phyloP scores from a whole-genome alignment of 2,113 vertebrate species.

The Dipodomys spectabilis region DNA sequence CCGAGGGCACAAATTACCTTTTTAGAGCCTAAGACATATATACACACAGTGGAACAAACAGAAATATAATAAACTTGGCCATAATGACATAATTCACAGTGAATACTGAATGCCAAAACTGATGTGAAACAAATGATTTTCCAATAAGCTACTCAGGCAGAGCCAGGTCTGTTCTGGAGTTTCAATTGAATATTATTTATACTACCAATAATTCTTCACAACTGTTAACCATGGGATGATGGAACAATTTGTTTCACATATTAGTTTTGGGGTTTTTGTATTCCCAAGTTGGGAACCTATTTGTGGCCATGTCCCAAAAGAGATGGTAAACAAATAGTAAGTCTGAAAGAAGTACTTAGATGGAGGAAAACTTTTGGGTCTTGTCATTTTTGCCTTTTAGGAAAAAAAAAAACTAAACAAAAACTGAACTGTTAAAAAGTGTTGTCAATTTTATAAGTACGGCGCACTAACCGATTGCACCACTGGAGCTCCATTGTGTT shows the following conservation, averaged over 20 bases:
- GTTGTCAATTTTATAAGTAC: background rate
- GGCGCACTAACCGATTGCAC: too few species aligned
- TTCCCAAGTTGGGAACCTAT: constrained; percentile 71
- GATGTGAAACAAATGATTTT: constrained; percentile 77
- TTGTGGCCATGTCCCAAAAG: constrained; percentile 66
- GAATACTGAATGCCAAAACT: constrained; percentile 75
- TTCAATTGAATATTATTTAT: constrained; percentile 74
- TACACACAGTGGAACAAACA: constrained; percentile 70
- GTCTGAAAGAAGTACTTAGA: constrained; percentile 42
- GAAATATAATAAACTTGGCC: constrained; percentile 67
- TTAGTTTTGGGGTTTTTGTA: constrained; percentile 74
- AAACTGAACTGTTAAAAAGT: constrained; percentile 42
- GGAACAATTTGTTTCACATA: constrained; percentile 78
- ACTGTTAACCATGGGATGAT: constrained; percentile 66
- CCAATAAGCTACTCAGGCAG: constrained; percentile 71
- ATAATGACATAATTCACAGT: constrained; percentile 76
- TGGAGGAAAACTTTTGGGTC: constrained; percentile 40
- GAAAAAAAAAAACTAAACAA: background rate
- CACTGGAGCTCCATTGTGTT: background rate
- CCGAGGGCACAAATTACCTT: constrained; percentile 79
- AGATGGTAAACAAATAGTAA: constrained; percentile 66
- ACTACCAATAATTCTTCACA: constrained; percentile 78
- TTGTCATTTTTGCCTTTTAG: constrained; percentile 52
- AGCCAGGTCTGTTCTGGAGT: constrained; percentile 70
- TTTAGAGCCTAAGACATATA: constrained; percentile 78